Evolutionary conservation across 1,140 invertebrate genomes (phyloP).

Genomic region (Drosophila saltans): DNA sequence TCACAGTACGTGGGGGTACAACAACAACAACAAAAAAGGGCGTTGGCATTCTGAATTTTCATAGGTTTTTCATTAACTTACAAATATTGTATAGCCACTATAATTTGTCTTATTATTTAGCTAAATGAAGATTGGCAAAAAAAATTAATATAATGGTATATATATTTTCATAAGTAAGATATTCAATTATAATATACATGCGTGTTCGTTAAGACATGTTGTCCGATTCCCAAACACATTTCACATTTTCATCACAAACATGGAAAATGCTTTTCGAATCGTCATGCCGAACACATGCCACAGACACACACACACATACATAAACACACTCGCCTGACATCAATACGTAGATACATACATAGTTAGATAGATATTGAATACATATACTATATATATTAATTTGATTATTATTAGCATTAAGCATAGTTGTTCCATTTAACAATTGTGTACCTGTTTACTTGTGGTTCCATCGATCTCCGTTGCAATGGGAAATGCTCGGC

Average conservation of each 20-base stretch:
- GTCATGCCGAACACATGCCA: too few species aligned
- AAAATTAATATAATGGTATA: background rate
- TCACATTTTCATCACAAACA: background rate
- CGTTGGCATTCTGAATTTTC: conserved; percentile 30
- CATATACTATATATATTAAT: background rate
- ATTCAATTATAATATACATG: background rate
- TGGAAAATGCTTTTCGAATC: background rate
- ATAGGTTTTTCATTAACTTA: background rate
- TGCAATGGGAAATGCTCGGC: conserved; percentile 83
- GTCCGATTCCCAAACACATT: background rate
- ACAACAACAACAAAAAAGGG: conserved; percentile 21
- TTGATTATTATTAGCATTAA: background rate
- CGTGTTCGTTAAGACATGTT: background rate
- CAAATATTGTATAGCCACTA: background rate
- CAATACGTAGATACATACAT: too few species aligned
- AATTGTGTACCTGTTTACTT: conserved; percentile 82
- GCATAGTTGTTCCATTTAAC: conserved; percentile 31
- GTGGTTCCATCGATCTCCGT: conserved; percentile 83
- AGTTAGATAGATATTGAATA: background rate
- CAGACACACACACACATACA: too few species aligned
- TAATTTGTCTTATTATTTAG: background rate
- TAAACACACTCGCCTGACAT: too few species aligned
- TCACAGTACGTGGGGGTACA: background rate
- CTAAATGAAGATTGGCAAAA: background rate
- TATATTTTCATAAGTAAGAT: background rate